Evolutionary conservation across 2,888 invertebrate genomes (phyloP).

Genomic region (Dyspetes luteomarginatus): DNA sequence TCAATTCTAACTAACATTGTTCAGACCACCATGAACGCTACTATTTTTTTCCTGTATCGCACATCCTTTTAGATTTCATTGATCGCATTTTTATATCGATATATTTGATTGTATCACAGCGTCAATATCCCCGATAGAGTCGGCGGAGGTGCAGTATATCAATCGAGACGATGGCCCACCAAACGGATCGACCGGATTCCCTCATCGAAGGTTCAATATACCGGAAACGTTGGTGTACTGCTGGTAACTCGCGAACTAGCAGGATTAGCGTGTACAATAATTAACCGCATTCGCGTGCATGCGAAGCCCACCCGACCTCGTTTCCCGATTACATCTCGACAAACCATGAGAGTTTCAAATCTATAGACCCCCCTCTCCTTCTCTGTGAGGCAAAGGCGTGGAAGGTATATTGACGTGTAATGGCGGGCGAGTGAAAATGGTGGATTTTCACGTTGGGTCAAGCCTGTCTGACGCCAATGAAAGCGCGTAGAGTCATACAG

Average conservation of each 20-base stretch:
- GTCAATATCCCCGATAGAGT: background rate
- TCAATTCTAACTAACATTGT: too few species aligned
- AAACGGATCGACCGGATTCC: constrained; percentile 22
- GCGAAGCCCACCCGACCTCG: background rate
- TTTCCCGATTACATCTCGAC: constrained; percentile 39
- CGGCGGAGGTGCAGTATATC: constrained; percentile 20
- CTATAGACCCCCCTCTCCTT: constrained; percentile 40
- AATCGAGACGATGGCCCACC: constrained; percentile 13
- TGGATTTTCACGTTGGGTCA: background rate
- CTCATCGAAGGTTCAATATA: constrained; percentile 31
- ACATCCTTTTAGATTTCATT: too few species aligned
- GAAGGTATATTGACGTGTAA: background rate
- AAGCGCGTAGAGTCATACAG: background rate
- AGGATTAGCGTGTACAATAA: constrained; percentile 64
- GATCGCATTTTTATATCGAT: background rate
- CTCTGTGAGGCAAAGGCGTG: constrained; percentile 2
- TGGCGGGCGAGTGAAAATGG: background rate
- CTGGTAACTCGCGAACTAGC: constrained; percentile 15
- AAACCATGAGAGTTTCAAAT: constrained; percentile 12
- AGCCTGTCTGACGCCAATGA: background rate
- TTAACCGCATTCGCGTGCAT: constrained; percentile 57
- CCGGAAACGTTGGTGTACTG: constrained; percentile 38
- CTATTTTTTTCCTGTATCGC: too few species aligned
- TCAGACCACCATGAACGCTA: too few species aligned
- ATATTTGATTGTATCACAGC: background rate